These are phyloP conservation scores for Petrocephalus zakoni DNA, from an alignment of 2,113 vertebrate species.

Conservation along the genomic window DNA sequence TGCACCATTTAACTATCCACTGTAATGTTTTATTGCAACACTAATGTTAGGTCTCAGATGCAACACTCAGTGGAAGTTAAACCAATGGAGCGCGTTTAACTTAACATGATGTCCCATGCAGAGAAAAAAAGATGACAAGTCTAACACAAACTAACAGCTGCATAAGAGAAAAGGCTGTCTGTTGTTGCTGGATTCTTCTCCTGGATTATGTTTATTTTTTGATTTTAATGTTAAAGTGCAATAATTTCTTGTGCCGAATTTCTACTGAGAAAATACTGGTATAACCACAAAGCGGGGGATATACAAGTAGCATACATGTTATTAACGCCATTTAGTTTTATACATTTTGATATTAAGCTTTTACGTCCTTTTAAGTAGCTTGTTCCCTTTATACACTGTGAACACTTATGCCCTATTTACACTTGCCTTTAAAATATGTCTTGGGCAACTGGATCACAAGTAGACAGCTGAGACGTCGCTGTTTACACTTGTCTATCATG, in stretches of 20 bases:
- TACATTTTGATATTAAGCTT: background rate
- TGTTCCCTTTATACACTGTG: background rate
- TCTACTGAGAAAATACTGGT: background rate
- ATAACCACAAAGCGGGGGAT: background rate
- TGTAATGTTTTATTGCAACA: background rate
- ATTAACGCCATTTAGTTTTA: background rate
- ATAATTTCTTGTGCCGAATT: background rate
- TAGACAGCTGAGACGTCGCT: background rate
- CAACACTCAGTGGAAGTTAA: background rate
- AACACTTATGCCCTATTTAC: background rate
- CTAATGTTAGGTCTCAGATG: background rate
- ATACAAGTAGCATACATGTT: background rate
- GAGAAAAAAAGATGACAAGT: background rate
- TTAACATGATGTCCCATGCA: background rate
- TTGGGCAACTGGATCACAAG: background rate
- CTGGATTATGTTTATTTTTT: background rate
- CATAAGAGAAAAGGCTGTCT: background rate
- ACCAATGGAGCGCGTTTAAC: background rate
- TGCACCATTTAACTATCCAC: background rate
- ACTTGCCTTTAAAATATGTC: background rate
- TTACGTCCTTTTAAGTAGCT: background rate
- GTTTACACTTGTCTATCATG: background rate
- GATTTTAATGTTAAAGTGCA: background rate
- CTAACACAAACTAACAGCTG: background rate
- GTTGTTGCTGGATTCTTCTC: background rate